Percentiles rank a stretch among this genome's conserved stretches.
Conservation (phyloP, 2,888 invertebrate genomes). For the Scaptomyza reducta region DNA sequence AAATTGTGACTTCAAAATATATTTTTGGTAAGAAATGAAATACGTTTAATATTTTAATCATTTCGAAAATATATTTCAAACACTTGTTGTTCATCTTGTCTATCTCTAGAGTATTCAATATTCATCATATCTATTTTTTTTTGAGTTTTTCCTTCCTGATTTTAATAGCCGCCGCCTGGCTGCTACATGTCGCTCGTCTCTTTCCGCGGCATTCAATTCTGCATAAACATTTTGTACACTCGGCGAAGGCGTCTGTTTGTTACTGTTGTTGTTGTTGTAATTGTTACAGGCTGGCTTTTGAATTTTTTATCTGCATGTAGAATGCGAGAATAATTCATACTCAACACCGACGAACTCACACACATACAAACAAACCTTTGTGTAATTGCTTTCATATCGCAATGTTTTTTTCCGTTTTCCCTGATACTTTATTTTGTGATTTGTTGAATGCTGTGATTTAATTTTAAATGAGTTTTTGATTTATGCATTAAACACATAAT, state of each 20-base stretch:
- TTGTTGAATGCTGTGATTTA: conserved; percentile 73
- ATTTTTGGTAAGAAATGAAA: too few species aligned
- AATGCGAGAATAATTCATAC: conserved; percentile 52
- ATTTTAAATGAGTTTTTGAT: conserved; percentile 80
- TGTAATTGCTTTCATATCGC: conserved; percentile 63
- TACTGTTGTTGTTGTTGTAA: conserved; percentile 26
- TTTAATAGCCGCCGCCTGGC: conserved; percentile 61
- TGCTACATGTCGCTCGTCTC: conserved; percentile 20
- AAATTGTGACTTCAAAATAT: too few species aligned
- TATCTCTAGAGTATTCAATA: conserved; percentile 17
- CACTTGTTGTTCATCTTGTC: not conserved
- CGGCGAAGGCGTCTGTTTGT: conserved; percentile 46
- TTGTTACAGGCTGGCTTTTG: conserved; percentile 51
- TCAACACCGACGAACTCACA: conserved; percentile 20
- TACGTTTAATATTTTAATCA: too few species aligned
- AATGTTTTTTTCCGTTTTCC: conserved; percentile 10
- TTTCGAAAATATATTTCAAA: too few species aligned
- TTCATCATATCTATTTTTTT: not conserved
- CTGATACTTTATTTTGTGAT: conserved; percentile 62
- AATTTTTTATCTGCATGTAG: conserved; percentile 64
- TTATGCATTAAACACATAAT: conserved; percentile 76
- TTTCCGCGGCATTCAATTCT: conserved; percentile 66
- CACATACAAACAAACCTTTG: conserved; percentile 27
- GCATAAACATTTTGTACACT: conserved; percentile 69
- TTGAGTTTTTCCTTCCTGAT: conserved; percentile 15